Percentiles rank a stretch among this genome's conserved stretches.
Conservation (phyloP, 2,888 invertebrate species). For the Alentia gelatinosa region DNA sequence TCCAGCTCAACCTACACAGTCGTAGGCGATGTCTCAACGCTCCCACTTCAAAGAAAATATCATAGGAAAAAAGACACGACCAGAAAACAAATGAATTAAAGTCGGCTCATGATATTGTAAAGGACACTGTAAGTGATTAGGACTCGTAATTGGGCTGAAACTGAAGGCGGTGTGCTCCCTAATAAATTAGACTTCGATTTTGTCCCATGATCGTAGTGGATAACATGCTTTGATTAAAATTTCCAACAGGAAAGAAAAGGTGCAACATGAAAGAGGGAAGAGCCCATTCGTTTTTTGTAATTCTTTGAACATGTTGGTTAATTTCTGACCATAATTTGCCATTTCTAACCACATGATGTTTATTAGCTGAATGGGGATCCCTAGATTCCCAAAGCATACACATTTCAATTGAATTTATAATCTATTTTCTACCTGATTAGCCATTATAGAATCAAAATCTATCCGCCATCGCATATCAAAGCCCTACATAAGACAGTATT, state of each 20-base stretch:
- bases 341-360: background rate
- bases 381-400: no score
- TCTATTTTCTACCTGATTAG: no score
- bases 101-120: background rate
- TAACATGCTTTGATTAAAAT: background rate
- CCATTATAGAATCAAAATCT: no score
- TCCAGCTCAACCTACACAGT: background rate
- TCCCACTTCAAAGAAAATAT: background rate
- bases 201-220: background rate
- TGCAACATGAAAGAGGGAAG: background rate
- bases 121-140: background rate
- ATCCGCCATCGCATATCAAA: no score
- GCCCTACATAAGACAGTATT: no score
- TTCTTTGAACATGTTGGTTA: constrained; percentile 1
- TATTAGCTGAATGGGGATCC: no score
- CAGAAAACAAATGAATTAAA: background rate
- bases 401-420: no score
- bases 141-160: background rate
- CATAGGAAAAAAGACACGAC: background rate
- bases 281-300: background rate
- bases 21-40: background rate
- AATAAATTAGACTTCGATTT: background rate
- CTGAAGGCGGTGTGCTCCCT: background rate
- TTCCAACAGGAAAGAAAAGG: background rate
- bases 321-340: background rate